Evolutionary conservation across 1,140 invertebrate genomes (phyloP), one percentile per base, ranked within the genome.

Genomic region (Trypoxylus dichotomus): DNA sequence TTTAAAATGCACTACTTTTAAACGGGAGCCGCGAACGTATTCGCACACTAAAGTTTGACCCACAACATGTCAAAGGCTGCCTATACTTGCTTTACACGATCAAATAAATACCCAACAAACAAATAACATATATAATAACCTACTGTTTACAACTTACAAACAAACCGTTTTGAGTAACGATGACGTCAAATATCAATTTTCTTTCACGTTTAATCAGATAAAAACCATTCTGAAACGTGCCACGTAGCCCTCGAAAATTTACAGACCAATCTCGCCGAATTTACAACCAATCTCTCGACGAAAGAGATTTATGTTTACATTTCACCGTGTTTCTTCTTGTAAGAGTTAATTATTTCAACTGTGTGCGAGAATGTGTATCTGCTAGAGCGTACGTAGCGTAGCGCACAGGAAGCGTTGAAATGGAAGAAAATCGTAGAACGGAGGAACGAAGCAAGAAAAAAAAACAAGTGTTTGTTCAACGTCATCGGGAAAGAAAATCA

Each of bases 311-410:
- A 68, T 68, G 60, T 68, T 27, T 68, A 24, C 60, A 29, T 68
- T n/a, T 68, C 60, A 24, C 21, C 13, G 15, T n/a, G 47, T 68
- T 15, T 68, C 60, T 29, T 68, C 60, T 13, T 13, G 5, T 21
- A 68, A 68, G 60, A 68, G 60, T 68, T 68, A 68, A 68, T 68
- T 68, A 68, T 68, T 68, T 68, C 60, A 13, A 25, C 19, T 24
- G 60, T 27, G 10, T 68, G 60, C 24, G 19, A 25, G 24, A 24
- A 15, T 68, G 13, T 68, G 19, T 24, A 68, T 27, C 47, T 8
- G 15, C 5, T 19, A 58, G 15, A 19, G 47, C 21, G 21, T n/a
- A 58, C 47, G 47, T 8, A 13, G 15, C 15, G 7, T 7, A 10
- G 27, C 27, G n/a, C 19, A 54, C 15, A 54, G 13, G 47, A 54